Evolutionary conservation across 2,888 invertebrate species (phyloP), one percentile per base, ranked within the genome.

Genomic region (Antitype chi): DNA sequence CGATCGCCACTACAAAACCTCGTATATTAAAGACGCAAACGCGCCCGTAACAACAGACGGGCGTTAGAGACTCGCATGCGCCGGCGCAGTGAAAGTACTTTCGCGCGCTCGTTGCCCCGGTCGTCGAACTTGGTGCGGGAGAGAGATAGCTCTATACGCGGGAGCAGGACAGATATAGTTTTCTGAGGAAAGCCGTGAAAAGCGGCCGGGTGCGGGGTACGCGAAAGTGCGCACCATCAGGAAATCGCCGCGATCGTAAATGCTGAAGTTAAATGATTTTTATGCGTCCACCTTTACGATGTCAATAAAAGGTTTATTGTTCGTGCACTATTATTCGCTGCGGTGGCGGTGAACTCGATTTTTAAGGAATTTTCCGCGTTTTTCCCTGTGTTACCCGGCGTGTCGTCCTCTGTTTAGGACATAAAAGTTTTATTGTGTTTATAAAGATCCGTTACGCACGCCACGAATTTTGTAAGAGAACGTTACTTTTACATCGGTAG

Each of bases 61-160:
- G 89, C 90, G 90, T 90, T 93, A 91, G 93, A 92, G 94, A 94
- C 94, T 95, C 89, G 93, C 93, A 90, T 93, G 94, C 95, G 94
- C 94, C 89, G 83, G 94, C 95, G 94, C 95, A 96, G 96, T 95
- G 96, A 96, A 96, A 96, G 96, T 96, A 95, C 96, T 96, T 96
- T 96, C 96, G 95, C 95, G 96, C 94, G 95, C 95, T 93, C 95
- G 93, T 93, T 93, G 95, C 94, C 95, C 95, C 95, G 96, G 96
- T 96, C 96, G 94, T 92, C 94, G 95, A 96, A 94, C 95, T 93
- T 93, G 91, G 92, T 84, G 90, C 62, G 89, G 78, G 91, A 92
- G 87, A 81, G 92, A 90, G 93, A 92, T 88, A 83, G 84, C 80
- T 84, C 88, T 76, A 86, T 88, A 89, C 85, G 81, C 43, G 71